phyloP scores from a whole-genome alignment of 2,888 invertebrate species.

The Clostera curtula region DNA sequence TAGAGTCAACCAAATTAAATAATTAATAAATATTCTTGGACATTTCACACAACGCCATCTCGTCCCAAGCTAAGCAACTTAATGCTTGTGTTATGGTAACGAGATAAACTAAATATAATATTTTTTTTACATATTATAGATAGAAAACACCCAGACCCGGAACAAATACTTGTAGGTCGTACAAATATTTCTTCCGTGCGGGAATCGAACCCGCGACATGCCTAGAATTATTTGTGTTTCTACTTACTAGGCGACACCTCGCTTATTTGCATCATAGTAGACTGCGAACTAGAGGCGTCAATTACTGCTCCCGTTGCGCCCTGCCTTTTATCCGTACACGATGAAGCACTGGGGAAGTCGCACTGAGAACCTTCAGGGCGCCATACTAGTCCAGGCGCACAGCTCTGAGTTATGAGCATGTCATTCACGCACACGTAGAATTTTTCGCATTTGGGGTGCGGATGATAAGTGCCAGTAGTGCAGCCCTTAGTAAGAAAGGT shows the following conservation, averaged over 20 bases:
- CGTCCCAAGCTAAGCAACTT: too few relatives aligned
- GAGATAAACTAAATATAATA: too few relatives aligned
- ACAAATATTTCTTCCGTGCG: too few relatives aligned
- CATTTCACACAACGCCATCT: too few relatives aligned
- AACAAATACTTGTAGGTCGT: too few relatives aligned
- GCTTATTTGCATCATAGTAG: slow-evolving; percentile 29
- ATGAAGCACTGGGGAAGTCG: slow-evolving; percentile 82
- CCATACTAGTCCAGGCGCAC: slow-evolving; percentile 86
- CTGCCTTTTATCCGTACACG: slow-evolving; percentile 68
- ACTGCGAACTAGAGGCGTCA: slow-evolving; percentile 33
- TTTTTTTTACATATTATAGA: too few relatives aligned
- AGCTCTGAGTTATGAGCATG: slow-evolving; percentile 79
- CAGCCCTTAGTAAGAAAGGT: slow-evolving; percentile 72
- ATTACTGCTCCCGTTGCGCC: slow-evolving; percentile 33
- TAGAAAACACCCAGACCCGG: too few relatives aligned
- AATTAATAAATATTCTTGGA: too few relatives aligned
- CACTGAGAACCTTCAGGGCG: slow-evolving; percentile 79
- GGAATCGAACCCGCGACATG: too few relatives aligned
- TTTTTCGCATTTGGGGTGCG: slow-evolving; percentile 81
- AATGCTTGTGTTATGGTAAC: too few relatives aligned
- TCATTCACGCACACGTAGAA: slow-evolving; percentile 88
- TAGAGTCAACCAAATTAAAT: too few relatives aligned
- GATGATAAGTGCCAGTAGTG: slow-evolving; percentile 83
- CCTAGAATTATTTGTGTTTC: background rate
- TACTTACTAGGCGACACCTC: slow-evolving; percentile 26